Base-by-base conservation (phyloP, 2,797 vertebrate genomes). In the Chloroceryle amazona region DNA sequence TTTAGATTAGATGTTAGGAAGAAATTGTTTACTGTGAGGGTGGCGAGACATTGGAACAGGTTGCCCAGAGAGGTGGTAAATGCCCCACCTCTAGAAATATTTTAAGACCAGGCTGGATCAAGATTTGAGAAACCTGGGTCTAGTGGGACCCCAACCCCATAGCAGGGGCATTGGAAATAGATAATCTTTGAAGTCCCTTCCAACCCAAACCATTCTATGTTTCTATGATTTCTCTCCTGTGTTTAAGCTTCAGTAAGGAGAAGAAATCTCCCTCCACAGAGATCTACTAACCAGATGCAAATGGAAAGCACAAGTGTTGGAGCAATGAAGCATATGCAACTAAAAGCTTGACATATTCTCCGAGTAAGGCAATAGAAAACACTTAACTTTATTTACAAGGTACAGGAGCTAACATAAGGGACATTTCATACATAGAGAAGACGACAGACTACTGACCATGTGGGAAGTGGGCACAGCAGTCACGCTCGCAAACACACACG, bases 401-500 rank as follows among this genome's bases (percentile, higher is more conserved):
- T 86, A 87, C 71, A 52, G 54, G 31, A 89, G 42, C 54, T 68
- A 94, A 52, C 94, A 91, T 93, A 95, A 95, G 94, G 93, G 70
- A 91, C 8, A 8, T 95, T 94, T 97, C 94, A 95, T 95, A 96
- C 92, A 86, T 74, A 65, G 87, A 78, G 72, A 86, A 76, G 67
- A 90, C 31, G 92, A 87, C 84, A 96, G 89, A 83, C 83, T 95
- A 95, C 85, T 93, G 95, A 60, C 87, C 96, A 93, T 82, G 94
- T 97, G 94, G 96, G 52, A 90, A 96, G 96, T 93, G 87, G 92
- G 95, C 87, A 96, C 51, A 70, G 82, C 86, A 96, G 94, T 93
- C 94, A 89, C 37, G 35, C 93, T 90, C 29, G 0, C 55, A 25
- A 81, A 80, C 9, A 6, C 4, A 9, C 41, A 89, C 8, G 37